Percentiles rank a stretch among this genome's conserved stretches.
Conservation (phyloP, 1,140 invertebrate species). For the Agrypnia vestita region DNA sequence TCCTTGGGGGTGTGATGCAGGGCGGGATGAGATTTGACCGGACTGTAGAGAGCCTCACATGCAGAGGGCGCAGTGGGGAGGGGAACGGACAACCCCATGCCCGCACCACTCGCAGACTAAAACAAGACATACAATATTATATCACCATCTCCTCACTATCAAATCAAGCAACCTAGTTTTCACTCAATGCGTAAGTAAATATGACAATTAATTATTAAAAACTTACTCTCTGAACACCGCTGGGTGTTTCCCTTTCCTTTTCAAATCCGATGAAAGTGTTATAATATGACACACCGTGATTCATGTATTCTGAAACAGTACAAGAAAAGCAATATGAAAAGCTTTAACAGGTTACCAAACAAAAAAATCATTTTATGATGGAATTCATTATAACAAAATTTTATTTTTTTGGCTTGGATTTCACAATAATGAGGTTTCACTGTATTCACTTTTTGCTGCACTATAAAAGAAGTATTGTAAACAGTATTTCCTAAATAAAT, state of each 20-base stretch:
- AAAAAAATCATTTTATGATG: too few species aligned
- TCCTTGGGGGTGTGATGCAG: slow-evolving; percentile 68
- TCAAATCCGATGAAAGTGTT: slow-evolving; percentile 75
- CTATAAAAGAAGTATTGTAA: too few species aligned
- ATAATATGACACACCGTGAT: slow-evolving; percentile 75
- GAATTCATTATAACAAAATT: too few species aligned
- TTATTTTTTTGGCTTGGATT: too few species aligned
- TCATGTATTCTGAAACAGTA: slow-evolving; percentile 67
- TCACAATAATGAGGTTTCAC: too few species aligned
- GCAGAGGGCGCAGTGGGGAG: slow-evolving; percentile 57
- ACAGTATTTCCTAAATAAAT: too few species aligned
- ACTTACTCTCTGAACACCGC: slow-evolving; percentile 69
- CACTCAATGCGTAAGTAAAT: background rate
- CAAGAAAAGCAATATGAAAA: background rate
- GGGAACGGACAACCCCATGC: slow-evolving; percentile 29
- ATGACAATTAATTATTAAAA: slow-evolving; percentile 3
- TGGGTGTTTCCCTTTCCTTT: slow-evolving; percentile 67
- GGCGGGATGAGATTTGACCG: slow-evolving; percentile 63
- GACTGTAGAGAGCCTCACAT: slow-evolving; percentile 63
- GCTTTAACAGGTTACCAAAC: too few species aligned
- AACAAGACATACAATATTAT: slow-evolving; percentile 1
- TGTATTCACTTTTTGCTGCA: too few species aligned
- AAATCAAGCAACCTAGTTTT: too few species aligned
- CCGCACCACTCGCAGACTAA: slow-evolving; percentile 58
- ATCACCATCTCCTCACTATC: background rate